These are phyloP conservation scores for Chloroceryle amazona DNA, from an alignment of 2,797 vertebrate genomes.

Conservation along the genomic window DNA sequence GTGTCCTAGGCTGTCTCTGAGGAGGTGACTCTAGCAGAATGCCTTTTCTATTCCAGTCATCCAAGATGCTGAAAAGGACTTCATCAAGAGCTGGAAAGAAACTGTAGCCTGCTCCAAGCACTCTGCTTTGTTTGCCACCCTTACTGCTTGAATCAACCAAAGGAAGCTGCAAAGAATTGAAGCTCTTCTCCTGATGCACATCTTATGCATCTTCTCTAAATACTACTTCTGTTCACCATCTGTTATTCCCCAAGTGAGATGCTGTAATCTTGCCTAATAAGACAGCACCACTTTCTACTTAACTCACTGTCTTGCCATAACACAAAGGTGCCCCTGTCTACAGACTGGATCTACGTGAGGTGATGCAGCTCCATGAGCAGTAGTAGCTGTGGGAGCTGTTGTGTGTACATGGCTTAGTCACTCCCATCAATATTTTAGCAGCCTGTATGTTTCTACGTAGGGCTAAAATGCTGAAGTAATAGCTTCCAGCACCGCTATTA, in stretches of 20 bases:
- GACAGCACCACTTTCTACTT: neutral
- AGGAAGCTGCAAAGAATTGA: neutral
- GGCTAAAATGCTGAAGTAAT: neutral
- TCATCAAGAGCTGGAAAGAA: neutral
- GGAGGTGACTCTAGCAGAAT: neutral
- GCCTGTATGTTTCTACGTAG: neutral
- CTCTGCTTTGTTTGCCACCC: neutral
- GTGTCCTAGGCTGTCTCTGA: neutral
- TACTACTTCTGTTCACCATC: neutral
- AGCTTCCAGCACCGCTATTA: neutral
- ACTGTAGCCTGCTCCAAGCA: neutral
- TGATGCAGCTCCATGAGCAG: neutral
- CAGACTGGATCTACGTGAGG: rapidly evolving
- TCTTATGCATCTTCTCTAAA: neutral
- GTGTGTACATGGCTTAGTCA: neutral
- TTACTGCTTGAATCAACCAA: neutral
- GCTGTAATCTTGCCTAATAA: neutral
- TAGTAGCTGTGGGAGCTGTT: neutral
- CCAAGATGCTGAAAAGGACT: neutral
- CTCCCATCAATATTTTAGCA: neutral
- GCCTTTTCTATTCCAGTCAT: neutral
- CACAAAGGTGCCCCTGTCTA: neutral
- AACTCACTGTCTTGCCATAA: neutral
- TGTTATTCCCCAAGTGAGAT: neutral
- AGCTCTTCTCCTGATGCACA: neutral